Base-by-base conservation (phyloP, 2,797 vertebrate species). In the Ctenochaetus hawaiiensis region DNA sequence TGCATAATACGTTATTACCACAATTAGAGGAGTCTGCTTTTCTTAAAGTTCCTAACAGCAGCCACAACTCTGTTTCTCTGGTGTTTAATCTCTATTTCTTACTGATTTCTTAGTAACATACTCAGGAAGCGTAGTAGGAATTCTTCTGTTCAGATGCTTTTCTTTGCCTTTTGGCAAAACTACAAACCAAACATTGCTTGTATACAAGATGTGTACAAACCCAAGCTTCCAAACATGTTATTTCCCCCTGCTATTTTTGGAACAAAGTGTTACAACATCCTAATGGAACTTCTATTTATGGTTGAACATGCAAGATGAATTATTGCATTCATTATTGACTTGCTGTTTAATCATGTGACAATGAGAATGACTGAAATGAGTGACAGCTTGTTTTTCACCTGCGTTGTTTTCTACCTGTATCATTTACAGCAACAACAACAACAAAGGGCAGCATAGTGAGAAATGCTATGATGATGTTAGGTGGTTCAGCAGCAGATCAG, bases 221-320 rank as follows among this genome's bases (percentile, higher is more conserved):
- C 44, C 41, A 45, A 49, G 17, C 70, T 48, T 81, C 60, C 48
- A 78, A 62, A 56, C 59, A 16, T 65, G 65, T 69, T 80, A 66
- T 18, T 77, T 76, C 56, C 49, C 61, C 48, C 1, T 67, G 30
- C 73, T 90, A 82, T 84, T 84, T 87, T 58, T 45, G 48, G 69
- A 75, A 44, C 51, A 73, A 49, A 48, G 14, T 14, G 44, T 86
- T 69, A 49, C 67, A 61, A 52, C 58, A 65, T 73, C 51, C 4
- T 44, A 8, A 56, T 20, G 57, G 1, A 61, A 49, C 30, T 56
- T 16, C 62, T 83, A 73, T 78, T 78, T 72, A 58, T 71, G 47
- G 60, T n/a, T 26, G 34, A 65, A 43, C 52, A 52, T 20, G 1
- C n/a, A 52, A 11, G 13, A 64, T 76, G 65, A 81, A 78, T 71